Conservation (phyloP, 2,888 invertebrate species). For the Tromatobia lineatoria region DNA sequence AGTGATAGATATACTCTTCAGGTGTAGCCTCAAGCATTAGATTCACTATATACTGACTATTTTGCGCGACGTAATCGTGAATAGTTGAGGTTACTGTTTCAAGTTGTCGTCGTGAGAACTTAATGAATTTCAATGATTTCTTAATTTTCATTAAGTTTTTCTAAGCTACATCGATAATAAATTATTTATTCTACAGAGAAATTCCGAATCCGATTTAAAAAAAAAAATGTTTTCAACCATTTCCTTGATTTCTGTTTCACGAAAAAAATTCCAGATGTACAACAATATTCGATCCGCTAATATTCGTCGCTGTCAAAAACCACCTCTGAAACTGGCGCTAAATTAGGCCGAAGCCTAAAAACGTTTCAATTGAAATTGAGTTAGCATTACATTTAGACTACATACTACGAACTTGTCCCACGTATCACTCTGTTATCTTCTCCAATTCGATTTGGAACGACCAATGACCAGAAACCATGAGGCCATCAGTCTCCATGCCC, state of each 20-base stretch:
- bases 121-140: too few species aligned
- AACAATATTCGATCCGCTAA: not conserved
- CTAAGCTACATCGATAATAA: too few species aligned
- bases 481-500: not conserved
- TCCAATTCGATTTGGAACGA: conserved; percentile 21
- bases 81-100: too few species aligned
- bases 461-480: not conserved
- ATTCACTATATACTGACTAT: too few species aligned
- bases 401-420: not conserved
- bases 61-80: too few species aligned
- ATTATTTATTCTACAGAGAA: too few species aligned
- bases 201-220: too few species aligned
- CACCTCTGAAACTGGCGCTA: not conserved
- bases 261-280: not conserved
- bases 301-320: not conserved
- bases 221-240: too few species aligned
- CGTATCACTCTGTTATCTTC: conserved; percentile 23
- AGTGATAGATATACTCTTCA: too few species aligned
- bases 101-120: too few species aligned
- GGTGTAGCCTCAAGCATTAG: too few species aligned
- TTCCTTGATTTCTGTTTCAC: not conserved
- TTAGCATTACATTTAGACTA: not conserved
- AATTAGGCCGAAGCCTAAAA: not conserved
- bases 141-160: too few species aligned
- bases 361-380: conserved; percentile 11